Evolutionary conservation across 1,140 invertebrate species (phyloP).

Genomic region (Macrobrachium rosenbergii): DNA sequence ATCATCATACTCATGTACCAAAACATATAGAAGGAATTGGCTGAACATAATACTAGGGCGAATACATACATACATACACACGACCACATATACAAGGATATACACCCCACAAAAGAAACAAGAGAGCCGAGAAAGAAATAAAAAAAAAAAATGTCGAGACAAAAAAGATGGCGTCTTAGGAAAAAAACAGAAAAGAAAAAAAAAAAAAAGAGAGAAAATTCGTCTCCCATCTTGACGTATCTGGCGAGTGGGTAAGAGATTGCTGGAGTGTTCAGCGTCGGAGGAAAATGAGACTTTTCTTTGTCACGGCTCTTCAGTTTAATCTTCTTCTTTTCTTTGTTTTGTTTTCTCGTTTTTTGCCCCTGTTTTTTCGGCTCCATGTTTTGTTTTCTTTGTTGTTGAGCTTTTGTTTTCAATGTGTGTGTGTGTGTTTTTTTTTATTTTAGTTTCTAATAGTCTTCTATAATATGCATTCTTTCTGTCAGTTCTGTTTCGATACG

Average conservation of each 20-base stretch:
- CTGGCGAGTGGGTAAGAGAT: too few species aligned
- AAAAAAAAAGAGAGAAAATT: background rate
- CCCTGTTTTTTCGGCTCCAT: background rate
- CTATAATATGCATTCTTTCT: background rate
- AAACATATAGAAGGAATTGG: too few species aligned
- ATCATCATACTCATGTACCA: too few species aligned
- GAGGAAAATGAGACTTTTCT: too few species aligned
- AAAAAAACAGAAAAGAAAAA: background rate
- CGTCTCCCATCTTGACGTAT: background rate
- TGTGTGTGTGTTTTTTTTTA: constrained; percentile 16
- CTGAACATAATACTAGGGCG: too few species aligned
- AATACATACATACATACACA: too few species aligned
- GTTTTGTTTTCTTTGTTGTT: background rate
- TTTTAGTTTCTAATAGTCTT: background rate
- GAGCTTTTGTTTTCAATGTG: background rate
- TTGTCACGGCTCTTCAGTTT: too few species aligned
- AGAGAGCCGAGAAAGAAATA: background rate
- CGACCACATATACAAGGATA: too few species aligned
- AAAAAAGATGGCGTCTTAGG: background rate
- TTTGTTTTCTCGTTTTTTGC: background rate
- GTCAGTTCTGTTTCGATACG: background rate
- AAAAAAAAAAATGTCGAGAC: background rate
- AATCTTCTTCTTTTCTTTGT: background rate
- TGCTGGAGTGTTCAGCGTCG: too few species aligned
- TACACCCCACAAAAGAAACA: too few species aligned